Evolutionary conservation across 2,888 invertebrate species (phyloP).

Genomic region (Cerastis rubricosa): DNA sequence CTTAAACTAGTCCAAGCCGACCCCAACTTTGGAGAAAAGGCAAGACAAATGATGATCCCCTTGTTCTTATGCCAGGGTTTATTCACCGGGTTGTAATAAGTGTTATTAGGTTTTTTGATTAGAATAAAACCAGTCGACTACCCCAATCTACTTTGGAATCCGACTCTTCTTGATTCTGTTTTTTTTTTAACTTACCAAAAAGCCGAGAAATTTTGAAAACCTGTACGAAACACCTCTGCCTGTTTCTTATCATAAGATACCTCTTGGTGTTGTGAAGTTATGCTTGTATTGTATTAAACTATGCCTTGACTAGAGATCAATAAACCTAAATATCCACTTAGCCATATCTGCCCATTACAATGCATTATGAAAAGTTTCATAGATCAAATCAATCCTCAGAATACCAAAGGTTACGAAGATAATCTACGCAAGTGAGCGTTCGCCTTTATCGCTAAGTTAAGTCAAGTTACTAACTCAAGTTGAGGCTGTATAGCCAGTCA

Average conservation of each 20-base stretch:
- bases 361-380: constrained; percentile 50
- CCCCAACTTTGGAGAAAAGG: no score
- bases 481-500: constrained; percentile 73
- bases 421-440: constrained; percentile 62
- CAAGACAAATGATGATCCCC: no score
- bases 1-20: no score
- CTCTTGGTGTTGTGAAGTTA: not conserved
- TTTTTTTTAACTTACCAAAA: no score
- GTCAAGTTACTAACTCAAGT: constrained; percentile 62
- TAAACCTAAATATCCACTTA: constrained; percentile 16
- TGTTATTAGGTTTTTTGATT: no score
- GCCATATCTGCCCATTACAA: constrained; percentile 35
- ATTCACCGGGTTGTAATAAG: no score
- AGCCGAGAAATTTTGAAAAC: no score
- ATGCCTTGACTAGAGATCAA: constrained; percentile 18
- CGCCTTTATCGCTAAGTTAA: constrained; percentile 66
- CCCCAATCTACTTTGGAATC: no score
- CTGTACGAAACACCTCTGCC: not conserved
- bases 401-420: constrained; percentile 63
- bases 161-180: not conserved
- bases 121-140: no score
- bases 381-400: constrained; percentile 62
- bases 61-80: no score
- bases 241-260: not conserved
- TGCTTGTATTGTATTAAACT: not conserved